Conservation (phyloP, 1,140 invertebrate genomes). For the Leptinotarsa defecta region DNA sequence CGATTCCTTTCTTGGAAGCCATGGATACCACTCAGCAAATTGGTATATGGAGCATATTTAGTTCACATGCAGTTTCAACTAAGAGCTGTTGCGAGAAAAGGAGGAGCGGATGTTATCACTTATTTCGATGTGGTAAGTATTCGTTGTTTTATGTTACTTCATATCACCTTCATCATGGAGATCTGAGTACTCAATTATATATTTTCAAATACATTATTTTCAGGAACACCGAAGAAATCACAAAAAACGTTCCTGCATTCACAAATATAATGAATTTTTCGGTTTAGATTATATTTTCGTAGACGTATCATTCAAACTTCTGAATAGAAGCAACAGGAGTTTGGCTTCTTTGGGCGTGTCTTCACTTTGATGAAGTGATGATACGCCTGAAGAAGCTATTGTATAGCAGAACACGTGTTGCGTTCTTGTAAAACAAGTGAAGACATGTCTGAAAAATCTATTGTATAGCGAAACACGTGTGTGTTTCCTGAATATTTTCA, state of each 20-base stretch:
- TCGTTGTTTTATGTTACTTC: background rate
- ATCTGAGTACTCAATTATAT: background rate
- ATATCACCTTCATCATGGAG: too few species aligned
- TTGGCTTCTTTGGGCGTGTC: too few species aligned
- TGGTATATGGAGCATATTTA: slow-evolving; percentile 75
- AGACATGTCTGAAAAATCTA: too few species aligned
- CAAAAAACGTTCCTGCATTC: background rate
- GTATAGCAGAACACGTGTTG: too few species aligned
- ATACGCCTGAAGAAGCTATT: too few species aligned
- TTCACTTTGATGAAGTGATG: too few species aligned
- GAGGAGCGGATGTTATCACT: slow-evolving; percentile 46
- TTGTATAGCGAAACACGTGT: too few species aligned
- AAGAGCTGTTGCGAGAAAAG: slow-evolving; percentile 57
- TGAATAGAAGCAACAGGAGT: too few species aligned
- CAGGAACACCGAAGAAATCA: background rate
- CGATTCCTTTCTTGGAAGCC: slow-evolving; percentile 60
- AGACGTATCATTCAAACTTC: too few species aligned
- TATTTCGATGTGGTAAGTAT: slow-evolving; percentile 53
- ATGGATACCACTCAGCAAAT: slow-evolving; percentile 70
- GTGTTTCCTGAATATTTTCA: too few species aligned
- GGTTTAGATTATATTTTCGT: background rate
- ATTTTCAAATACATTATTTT: background rate
- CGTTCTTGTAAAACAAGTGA: too few species aligned
- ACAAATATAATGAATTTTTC: too few species aligned
- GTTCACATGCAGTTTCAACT: slow-evolving; percentile 60